phyloP scores from a whole-genome alignment of 2,113 vertebrate species.

The Rafetus swinhoei region DNA sequence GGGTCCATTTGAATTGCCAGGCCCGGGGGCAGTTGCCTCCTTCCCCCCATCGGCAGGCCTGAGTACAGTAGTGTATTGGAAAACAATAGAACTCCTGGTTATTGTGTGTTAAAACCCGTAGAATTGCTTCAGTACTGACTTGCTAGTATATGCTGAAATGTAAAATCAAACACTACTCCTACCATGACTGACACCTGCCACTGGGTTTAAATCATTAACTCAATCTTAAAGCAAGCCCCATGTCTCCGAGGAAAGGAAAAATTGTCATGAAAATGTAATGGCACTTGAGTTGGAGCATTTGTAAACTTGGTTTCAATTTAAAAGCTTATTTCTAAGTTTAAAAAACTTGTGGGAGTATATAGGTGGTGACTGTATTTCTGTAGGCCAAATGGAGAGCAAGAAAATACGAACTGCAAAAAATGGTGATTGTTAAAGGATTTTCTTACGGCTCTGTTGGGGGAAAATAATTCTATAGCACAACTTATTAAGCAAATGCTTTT shows the following conservation, averaged over 20 bases:
- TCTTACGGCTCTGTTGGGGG: background rate
- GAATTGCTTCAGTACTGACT: background rate
- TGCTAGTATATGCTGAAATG: background rate
- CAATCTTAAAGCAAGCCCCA: conserved; percentile 29
- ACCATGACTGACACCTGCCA: background rate
- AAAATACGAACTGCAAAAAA: background rate
- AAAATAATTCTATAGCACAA: background rate
- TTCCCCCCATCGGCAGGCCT: background rate
- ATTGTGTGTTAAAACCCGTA: background rate
- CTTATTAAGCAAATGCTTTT: background rate
- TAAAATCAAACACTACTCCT: background rate
- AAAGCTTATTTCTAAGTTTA: background rate
- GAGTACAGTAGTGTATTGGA: background rate
- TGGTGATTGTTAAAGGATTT: background rate
- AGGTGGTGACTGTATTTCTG: background rate
- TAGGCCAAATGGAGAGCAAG: background rate
- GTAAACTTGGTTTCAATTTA: background rate
- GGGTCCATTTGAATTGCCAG: too few relatives aligned
- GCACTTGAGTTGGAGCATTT: background rate
- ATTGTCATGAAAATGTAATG: background rate
- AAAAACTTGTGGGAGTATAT: background rate
- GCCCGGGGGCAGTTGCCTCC: too few relatives aligned
- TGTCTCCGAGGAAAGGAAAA: conserved; percentile 18
- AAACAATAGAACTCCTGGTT: background rate
- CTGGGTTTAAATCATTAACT: conserved; percentile 22